Base-by-base conservation (phyloP, 2,797 vertebrate species). In the Hoplostethus mediterraneus region DNA sequence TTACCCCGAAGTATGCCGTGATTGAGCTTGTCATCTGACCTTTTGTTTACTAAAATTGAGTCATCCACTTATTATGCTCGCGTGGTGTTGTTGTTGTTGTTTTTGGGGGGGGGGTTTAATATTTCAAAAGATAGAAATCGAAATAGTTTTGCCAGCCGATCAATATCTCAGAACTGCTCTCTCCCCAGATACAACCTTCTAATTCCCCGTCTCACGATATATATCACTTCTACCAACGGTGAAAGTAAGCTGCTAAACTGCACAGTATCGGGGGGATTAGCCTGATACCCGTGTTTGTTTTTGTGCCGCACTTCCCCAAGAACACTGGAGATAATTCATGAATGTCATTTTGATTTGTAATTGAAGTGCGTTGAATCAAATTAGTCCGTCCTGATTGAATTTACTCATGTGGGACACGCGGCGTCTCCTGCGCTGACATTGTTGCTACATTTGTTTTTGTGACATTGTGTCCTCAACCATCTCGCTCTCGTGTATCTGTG, bases 291-390 rank as follows among this genome's bases (percentile, higher is more conserved):
- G 12, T 49, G 33, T 7, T 30, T 8, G 55, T 40, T 63, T 73
- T 75, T 73, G 61, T 55, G 9, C 48, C 0, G 52, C 16, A 1
- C 49, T 7, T 3, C 51, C 11, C n/a, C 58, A 14, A 28, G 40
- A 70, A 66, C 0, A 47, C 55, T 28, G 16, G 61, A 25, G 21
- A 57, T 73, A 42, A 44, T 68, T 84, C 45, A 13, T 40, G 67
- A 77, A 62, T 67, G 51, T 68, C 45, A 52, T 72, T 80, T 72
- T 45, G 38, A 66, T 73, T 82, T 82, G 62, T 40, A 71, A 73
- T 82, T 80, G 31, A 75, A 81, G 71, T 63, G 72, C 67, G 75
- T 64, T 72, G 47, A 76, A 78, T 83, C 70, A 81, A 38, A 81
- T 85, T 60, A 60, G 38, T 64, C 69, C 63, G 54, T 75, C 38